A percentile compares a stretch with the other conserved stretches of the same genome.
phyloP scores from a whole-genome alignment of 1,140 invertebrate genomes.

The Anoplolepis gracilipes region DNA sequence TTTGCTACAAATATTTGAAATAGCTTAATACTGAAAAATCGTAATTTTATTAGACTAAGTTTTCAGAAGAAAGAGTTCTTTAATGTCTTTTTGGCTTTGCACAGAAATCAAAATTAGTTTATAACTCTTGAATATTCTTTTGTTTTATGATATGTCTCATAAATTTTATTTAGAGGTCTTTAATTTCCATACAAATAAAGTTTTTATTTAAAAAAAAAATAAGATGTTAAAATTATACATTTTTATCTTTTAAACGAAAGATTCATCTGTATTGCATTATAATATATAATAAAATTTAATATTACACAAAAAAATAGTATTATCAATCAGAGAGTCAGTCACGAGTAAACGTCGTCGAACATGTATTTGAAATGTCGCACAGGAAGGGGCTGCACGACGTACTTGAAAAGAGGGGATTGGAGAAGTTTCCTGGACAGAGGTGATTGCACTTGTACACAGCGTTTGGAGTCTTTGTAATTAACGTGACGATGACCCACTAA shows the following conservation, averaged over 20 bases:
- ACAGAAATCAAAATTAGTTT: background rate
- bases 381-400: slow-evolving; percentile 15
- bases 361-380: slow-evolving; percentile 8
- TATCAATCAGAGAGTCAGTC: slow-evolving; percentile 11
- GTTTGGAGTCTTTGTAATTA: slow-evolving; percentile 81
- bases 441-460: slow-evolving; percentile 58
- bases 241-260: background rate
- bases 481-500: slow-evolving; percentile 81
- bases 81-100: background rate
- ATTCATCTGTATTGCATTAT: background rate
- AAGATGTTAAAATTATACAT: background rate
- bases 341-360: background rate
- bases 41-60: background rate
- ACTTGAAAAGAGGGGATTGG: slow-evolving; percentile 67
- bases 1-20: background rate
- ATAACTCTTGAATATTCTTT: background rate
- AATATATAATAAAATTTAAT: background rate
- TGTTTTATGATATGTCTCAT: background rate
- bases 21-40: background rate
- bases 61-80: background rate
- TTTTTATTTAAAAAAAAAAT: background rate
- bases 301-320: background rate
- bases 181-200: background rate
- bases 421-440: slow-evolving; percentile 48
- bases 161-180: slow-evolving; percentile 11